These are phyloP conservation scores for Mus minutoides DNA, from an alignment of 2,797 vertebrate genomes.

Conservation along the genomic window DNA sequence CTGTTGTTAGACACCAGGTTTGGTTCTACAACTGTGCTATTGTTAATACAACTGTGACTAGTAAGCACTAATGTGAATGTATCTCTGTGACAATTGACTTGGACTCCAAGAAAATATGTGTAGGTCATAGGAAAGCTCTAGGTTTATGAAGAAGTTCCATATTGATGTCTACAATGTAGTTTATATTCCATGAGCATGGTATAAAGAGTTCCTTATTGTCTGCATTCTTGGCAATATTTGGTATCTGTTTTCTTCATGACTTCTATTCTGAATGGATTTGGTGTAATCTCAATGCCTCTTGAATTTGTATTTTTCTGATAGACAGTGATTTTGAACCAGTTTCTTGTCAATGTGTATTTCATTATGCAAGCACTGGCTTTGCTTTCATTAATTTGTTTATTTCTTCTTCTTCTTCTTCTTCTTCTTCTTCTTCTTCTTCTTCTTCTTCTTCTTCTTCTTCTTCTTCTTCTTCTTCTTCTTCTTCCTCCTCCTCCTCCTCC, in stretches of 20 bases:
- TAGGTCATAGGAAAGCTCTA: not conserved
- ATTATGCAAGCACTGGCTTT: not conserved
- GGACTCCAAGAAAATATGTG: not conserved
- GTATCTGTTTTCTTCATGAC: not conserved
- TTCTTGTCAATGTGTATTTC: not conserved
- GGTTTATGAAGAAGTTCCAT: not conserved
- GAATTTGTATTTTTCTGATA: not conserved
- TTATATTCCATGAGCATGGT: not conserved
- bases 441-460: not conserved
- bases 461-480: not conserved
- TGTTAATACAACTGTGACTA: not conserved
- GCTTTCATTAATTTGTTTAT: not conserved
- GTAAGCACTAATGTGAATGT: not conserved
- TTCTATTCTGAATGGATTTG: not conserved
- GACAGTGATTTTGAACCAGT: not conserved
- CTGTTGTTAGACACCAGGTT: not conserved
- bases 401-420: not conserved
- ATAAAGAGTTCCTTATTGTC: not conserved
- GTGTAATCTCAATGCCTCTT: not conserved
- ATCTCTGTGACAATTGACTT: not conserved
- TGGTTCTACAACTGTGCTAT: not conserved
- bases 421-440: not conserved
- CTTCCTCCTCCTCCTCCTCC: not conserved
- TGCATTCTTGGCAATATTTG: not conserved
- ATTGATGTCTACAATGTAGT: not conserved